phyloP scores from a whole-genome alignment of 1,140 invertebrate species.

The Diprion similis region DNA sequence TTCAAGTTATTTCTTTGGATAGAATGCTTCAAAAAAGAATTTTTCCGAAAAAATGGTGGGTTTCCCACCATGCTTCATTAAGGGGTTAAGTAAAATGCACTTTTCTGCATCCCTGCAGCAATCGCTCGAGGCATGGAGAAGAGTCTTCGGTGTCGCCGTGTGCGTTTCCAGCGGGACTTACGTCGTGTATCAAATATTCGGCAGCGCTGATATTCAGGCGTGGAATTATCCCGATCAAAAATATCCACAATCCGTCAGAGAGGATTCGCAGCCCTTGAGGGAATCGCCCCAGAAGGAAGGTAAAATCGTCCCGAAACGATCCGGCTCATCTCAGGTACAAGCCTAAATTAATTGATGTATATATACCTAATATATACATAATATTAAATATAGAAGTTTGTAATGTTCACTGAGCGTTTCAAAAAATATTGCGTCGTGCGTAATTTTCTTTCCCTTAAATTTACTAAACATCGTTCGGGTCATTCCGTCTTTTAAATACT shows the following conservation, averaged over 20 bases:
- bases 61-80: too few relatives aligned
- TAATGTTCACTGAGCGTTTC: too few relatives aligned
- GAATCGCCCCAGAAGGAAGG: constrained; percentile 44
- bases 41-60: too few relatives aligned
- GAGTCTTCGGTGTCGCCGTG: constrained; percentile 73
- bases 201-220: constrained; percentile 68
- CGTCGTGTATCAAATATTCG: constrained; percentile 73
- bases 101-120: constrained; percentile 57
- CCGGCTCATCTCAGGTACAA: not conserved
- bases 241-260: constrained; percentile 45
- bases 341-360: not conserved
- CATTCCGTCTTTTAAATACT: too few relatives aligned
- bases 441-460: too few relatives aligned
- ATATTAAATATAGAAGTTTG: too few relatives aligned
- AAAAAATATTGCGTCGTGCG: too few relatives aligned
- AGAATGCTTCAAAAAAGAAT: too few relatives aligned
- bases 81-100: too few relatives aligned
- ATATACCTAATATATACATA: not conserved
- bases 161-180: constrained; percentile 72
- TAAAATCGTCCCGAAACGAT: constrained; percentile 28
- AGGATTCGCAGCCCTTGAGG: constrained; percentile 54
- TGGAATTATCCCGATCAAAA: constrained; percentile 68
- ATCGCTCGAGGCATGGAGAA: constrained; percentile 73
- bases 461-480: too few relatives aligned
- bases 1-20: constrained; percentile 3